Evolutionary conservation across 2,888 invertebrate species (phyloP).

Genomic region (Cephus runcator): DNA sequence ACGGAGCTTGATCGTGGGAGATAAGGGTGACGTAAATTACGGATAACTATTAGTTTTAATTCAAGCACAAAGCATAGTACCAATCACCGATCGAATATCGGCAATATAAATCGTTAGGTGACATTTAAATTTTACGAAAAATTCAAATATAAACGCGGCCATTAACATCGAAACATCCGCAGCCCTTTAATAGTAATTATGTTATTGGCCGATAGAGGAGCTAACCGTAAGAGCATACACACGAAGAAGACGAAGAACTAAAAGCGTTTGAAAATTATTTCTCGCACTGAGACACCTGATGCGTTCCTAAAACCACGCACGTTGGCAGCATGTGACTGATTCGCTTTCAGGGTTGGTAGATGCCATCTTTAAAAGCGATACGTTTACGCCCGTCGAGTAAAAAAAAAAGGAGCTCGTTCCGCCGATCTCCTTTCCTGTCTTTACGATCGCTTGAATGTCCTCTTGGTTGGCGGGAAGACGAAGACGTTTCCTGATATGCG

Average conservation of each 20-base stretch:
- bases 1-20: neutral
- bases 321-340: neutral
- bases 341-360: neutral
- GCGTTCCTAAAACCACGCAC: neutral
- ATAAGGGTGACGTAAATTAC: neutral
- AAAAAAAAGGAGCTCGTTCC: neutral
- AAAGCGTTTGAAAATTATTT: neutral
- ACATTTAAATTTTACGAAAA: neutral
- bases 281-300: neutral
- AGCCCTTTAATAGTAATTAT: neutral
- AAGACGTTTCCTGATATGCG: neutral
- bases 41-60: neutral
- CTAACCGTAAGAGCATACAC: neutral
- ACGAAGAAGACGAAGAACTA: neutral
- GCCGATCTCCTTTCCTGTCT: neutral
- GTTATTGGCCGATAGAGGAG: neutral
- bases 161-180: neutral
- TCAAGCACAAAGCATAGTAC: neutral
- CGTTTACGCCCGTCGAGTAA: neutral
- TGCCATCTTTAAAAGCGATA: neutral
- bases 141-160: neutral
- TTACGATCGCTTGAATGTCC: neutral
- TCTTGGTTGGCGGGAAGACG: neutral
- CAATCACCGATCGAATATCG: neutral
- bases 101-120: neutral